These are phyloP conservation scores for Ophonus ardosiacus DNA, from an alignment of 2,888 invertebrate genomes.

Conservation along the genomic window DNA sequence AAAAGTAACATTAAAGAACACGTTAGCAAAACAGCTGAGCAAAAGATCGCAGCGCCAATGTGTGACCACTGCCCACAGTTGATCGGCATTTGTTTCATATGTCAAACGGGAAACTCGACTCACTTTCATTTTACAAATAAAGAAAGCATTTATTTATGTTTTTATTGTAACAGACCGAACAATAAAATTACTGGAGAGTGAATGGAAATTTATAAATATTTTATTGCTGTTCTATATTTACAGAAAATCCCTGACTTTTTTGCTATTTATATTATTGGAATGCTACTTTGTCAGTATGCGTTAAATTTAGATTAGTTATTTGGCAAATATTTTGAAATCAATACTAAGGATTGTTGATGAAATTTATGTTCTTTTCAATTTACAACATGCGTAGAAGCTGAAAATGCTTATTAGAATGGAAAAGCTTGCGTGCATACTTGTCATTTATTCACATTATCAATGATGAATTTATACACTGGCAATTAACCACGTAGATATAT, in stretches of 20 bases:
- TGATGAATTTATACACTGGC: constrained; percentile 28
- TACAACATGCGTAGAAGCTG: not conserved
- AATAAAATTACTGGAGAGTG: constrained; percentile 27
- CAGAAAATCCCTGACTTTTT: constrained; percentile 44
- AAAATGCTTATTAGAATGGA: constrained; percentile 1
- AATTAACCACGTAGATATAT: constrained; percentile 35
- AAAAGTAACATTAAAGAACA: not conserved
- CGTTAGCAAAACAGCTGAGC: constrained; percentile 16
- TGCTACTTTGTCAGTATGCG: not conserved
- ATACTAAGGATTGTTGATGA: constrained; percentile 13
- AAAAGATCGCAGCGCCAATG: constrained; percentile 10
- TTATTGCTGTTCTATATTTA: constrained; percentile 22
- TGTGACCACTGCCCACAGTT: constrained; percentile 21
- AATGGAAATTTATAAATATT: constrained; percentile 42
- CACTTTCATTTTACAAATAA: constrained; percentile 35
- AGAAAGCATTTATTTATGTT: constrained; percentile 28
- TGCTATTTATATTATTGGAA: constrained; percentile 50
- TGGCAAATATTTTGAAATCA: constrained; percentile 38
- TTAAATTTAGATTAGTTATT: constrained; percentile 14
- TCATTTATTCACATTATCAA: constrained; percentile 38
- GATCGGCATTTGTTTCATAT: constrained; percentile 23
- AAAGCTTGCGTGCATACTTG: constrained; percentile 13
- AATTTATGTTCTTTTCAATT: constrained; percentile 25
- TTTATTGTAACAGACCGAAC: constrained; percentile 10
- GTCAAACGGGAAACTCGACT: constrained; percentile 37